These are phyloP conservation scores for Gymnocephalus cernua DNA, from an alignment of 2,113 vertebrate species.

Conservation along the genomic window DNA sequence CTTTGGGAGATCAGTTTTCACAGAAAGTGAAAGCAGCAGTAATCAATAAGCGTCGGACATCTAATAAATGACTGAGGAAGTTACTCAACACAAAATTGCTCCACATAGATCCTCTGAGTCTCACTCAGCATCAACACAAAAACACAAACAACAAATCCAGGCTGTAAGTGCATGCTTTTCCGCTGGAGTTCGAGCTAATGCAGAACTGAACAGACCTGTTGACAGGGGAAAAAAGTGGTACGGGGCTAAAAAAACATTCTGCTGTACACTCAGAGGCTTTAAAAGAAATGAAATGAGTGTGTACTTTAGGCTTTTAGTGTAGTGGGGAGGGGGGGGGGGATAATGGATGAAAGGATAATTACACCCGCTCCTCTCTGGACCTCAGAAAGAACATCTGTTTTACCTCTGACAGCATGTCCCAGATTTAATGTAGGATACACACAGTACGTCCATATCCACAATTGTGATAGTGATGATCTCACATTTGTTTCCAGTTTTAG, in stretches of 20 bases:
- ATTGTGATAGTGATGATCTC: neutral
- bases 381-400: slow-evolving; percentile 8
- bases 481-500: slow-evolving; percentile 4
- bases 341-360: slow-evolving; percentile 70
- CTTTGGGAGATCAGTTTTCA: neutral
- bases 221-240: slow-evolving; percentile 47
- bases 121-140: neutral
- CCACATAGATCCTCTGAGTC: slow-evolving; percentile 6
- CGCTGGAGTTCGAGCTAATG: neutral
- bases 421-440: slow-evolving; percentile 24
- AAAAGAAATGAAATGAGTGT: slow-evolving; percentile 65
- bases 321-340: neutral
- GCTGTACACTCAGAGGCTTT: slow-evolving; percentile 59
- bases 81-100: neutral
- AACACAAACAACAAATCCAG: slow-evolving; percentile 11
- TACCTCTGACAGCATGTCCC: neutral
- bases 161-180: neutral
- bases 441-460: neutral
- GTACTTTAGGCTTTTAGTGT: slow-evolving; percentile 55
- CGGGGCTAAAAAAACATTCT: slow-evolving; percentile 62
- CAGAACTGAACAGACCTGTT: slow-evolving; percentile 36
- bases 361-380: slow-evolving; percentile 35
- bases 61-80: neutral
- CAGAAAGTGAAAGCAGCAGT: neutral
- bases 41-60: neutral